These are phyloP conservation scores for Xyrichtys novacula DNA, from an alignment of 2,797 vertebrate species.

Conservation along the genomic window DNA sequence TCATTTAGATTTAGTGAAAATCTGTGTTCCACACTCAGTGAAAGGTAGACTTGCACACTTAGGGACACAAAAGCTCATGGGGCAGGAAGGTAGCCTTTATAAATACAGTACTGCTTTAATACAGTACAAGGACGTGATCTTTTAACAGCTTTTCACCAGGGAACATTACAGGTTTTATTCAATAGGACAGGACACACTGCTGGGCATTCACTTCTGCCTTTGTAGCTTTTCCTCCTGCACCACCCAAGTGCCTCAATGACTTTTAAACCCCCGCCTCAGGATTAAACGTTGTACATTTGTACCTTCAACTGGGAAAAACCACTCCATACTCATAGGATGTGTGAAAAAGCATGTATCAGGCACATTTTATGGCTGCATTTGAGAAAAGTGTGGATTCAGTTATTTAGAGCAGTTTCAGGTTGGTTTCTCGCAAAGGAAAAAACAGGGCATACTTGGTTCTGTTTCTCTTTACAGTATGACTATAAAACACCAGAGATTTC, in stretches of 20 bases:
- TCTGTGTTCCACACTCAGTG: neutral
- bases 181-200: constrained; percentile 32
- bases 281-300: constrained; percentile 15
- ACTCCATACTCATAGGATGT: neutral
- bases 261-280: constrained; percentile 18
- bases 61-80: neutral
- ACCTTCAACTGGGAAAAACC: constrained; percentile 7
- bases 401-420: neutral
- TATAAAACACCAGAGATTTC: neutral
- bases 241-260: constrained; percentile 5
- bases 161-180: constrained; percentile 35
- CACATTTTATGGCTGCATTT: neutral
- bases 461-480: neutral
- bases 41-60: neutral
- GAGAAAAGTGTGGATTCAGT: constrained; percentile 9
- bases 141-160: constrained; percentile 13
- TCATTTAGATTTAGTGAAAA: no score
- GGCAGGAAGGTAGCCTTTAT: constrained; percentile 6
- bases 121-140: constrained; percentile 33
- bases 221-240: constrained; percentile 9
- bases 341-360: constrained; percentile 16
- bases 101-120: constrained; percentile 22
- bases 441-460: neutral
- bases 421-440: neutral
- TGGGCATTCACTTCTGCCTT: constrained; percentile 29